Conservation (phyloP, 2,797 vertebrate species). For the Tauraco hartlaubi region DNA sequence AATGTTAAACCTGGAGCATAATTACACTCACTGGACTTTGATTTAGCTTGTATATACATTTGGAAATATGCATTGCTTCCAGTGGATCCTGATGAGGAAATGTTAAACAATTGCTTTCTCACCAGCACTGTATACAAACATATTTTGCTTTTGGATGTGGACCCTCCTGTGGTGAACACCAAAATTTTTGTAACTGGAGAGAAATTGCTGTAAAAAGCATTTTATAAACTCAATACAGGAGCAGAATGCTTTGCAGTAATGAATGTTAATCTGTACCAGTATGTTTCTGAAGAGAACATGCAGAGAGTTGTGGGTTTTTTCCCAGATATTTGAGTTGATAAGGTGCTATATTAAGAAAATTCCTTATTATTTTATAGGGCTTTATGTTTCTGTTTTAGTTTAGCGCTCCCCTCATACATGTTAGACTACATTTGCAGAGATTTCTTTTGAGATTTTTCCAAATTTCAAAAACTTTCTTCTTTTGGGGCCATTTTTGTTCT, state of each 20-base stretch:
- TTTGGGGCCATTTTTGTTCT: not conserved
- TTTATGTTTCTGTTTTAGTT: not conserved
- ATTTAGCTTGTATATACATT: not conserved
- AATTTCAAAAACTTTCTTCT: not conserved
- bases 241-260: not conserved
- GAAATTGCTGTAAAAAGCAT: not conserved
- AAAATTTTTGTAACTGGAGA: not conserved
- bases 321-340: not conserved
- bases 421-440: not conserved
- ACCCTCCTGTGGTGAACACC: not conserved
- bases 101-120: not conserved
- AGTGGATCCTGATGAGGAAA: not conserved
- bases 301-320: no score
- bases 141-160: not conserved
- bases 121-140: not conserved
- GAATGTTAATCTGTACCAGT: not conserved
- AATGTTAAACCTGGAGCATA: not conserved
- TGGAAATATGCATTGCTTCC: not conserved
- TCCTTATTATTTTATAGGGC: not conserved
- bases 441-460: not conserved
- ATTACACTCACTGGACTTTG: not conserved
- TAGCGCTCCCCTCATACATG: accelerated
- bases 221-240: not conserved
- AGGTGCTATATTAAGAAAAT: not conserved
- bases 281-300: not conserved